Percentiles rank a stretch among this genome's conserved stretches.
These are phyloP conservation scores for Papilio protenor DNA, from an alignment of 2,888 invertebrate genomes.

Conservation along the genomic window DNA sequence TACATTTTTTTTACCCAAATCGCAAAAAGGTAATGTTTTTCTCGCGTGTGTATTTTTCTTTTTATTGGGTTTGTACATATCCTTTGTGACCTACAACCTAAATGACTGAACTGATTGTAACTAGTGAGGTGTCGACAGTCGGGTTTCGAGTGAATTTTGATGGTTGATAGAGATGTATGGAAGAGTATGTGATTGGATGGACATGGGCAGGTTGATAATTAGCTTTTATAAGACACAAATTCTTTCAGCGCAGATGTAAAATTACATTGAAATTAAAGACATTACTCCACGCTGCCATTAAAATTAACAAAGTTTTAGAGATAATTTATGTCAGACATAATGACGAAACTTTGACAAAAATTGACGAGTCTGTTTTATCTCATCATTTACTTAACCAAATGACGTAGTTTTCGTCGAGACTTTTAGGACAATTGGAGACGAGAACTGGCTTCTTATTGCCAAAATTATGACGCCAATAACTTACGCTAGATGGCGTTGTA, in stretches of 20 bases:
- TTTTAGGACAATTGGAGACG: neutral
- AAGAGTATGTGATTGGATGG: too few relatives aligned
- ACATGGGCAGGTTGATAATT: too few relatives aligned
- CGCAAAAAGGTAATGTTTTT: too few relatives aligned
- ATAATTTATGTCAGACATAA: slow-evolving; percentile 15
- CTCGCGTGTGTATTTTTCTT: too few relatives aligned
- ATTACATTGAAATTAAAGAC: slow-evolving; percentile 34
- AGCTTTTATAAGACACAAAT: slow-evolving; percentile 1
- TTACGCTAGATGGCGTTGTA: neutral
- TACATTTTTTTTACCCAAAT: too few relatives aligned
- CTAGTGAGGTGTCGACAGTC: too few relatives aligned
- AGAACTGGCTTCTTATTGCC: neutral
- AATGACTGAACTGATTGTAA: too few relatives aligned
- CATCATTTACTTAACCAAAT: neutral
- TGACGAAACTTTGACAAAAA: slow-evolving; percentile 20
- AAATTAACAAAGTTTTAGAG: slow-evolving; percentile 8
- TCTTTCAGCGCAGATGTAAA: slow-evolving; percentile 3
- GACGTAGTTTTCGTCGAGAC: neutral
- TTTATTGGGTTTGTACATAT: too few relatives aligned
- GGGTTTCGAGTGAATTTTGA: too few relatives aligned
- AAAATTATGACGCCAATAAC: neutral
- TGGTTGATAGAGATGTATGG: too few relatives aligned
- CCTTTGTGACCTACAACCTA: too few relatives aligned
- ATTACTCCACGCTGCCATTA: slow-evolving; percentile 33
- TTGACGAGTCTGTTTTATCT: slow-evolving; percentile 14